Evolutionary conservation across 2,888 invertebrate species (phyloP).

Genomic region (Drosophila lutescens): DNA sequence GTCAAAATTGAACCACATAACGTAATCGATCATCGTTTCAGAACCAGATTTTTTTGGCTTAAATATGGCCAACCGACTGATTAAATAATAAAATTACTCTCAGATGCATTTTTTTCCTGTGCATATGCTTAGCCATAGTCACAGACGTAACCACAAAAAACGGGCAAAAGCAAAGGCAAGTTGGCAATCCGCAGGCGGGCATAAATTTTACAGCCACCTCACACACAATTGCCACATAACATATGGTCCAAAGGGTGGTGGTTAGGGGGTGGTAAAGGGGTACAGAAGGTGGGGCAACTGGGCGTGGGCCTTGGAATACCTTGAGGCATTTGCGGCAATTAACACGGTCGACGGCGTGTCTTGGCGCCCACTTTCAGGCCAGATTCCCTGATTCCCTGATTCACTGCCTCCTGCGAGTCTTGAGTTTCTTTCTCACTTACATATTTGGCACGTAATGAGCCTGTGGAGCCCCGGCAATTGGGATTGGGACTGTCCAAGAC

Average conservation of each 20-base stretch:
- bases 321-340: conserved; percentile 76
- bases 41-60: too few relatives aligned
- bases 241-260: conserved; percentile 17
- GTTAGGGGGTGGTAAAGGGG: not conserved
- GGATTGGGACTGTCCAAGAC: conserved; percentile 47
- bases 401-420: conserved; percentile 21
- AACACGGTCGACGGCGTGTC: conserved; percentile 76
- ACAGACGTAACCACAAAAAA: conserved; percentile 32
- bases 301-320: conserved; percentile 60
- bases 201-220: conserved; percentile 64
- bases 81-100: not conserved
- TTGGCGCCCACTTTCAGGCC: conserved; percentile 75
- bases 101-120: conserved; percentile 1
- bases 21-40: too few relatives aligned
- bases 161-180: conserved; percentile 10
- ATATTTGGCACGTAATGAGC: conserved; percentile 74
- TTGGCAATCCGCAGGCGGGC: conserved; percentile 49
- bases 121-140: conserved; percentile 7
- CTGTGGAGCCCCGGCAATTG: conserved; percentile 56
- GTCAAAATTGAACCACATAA: too few relatives aligned
- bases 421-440: conserved; percentile 29
- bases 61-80: too few relatives aligned
- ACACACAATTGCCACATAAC: conserved; percentile 37
- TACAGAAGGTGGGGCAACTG: conserved; percentile 4
- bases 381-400: conserved; percentile 22